Evolutionary conservation across 2,888 invertebrate genomes (phyloP), one percentile per base, ranked within the genome.

Genomic region (Melipona bicolor): DNA sequence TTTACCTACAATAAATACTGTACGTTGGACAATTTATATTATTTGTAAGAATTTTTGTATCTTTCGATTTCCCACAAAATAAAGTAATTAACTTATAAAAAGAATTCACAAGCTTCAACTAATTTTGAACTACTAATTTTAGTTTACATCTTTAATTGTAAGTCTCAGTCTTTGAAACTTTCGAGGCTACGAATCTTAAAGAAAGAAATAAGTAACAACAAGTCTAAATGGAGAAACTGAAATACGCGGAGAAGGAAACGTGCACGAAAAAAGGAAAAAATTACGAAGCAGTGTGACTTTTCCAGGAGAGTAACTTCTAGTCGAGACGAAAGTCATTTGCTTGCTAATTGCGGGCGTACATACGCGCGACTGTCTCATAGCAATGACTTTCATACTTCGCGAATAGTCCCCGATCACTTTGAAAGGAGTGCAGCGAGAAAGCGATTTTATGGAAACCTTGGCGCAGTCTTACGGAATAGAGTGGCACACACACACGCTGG

Each of bases 401-500:
- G 74, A 78, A 59, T 59, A 59, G 49, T 24, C 32, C 36, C 19
- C 56, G 74, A 78, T 69, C n/a, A 56, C 64, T 59, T 54, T 74
- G 77, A 83, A 80, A 79, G 59, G 64, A 85, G 54, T 67, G 32
- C 73, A 69, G 67, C 52, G 78, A 81, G 76, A 72, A 32, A 71
- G 50, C 67, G 83, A 77, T 79, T 77, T 43, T 56, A 67, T 50
- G 85, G 68, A 81, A 83, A 75, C 36, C 65, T 79, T 75, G 75
- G 56, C 77, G 59, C 70, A 69, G 65, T 68, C 68, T 79, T 74
- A 79, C n/a, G 69, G 77, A 85, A 78, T 59, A 6, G 64, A 75
- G 77, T 80, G 87, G 52, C 65, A 67, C 81, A 84, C 79, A 67
- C 82, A 80, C 77, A 73, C 79, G 68, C 82, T 61, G 79, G 71